Conservation (phyloP, 2,113 vertebrate species). For the Atrichornis clamosus region DNA sequence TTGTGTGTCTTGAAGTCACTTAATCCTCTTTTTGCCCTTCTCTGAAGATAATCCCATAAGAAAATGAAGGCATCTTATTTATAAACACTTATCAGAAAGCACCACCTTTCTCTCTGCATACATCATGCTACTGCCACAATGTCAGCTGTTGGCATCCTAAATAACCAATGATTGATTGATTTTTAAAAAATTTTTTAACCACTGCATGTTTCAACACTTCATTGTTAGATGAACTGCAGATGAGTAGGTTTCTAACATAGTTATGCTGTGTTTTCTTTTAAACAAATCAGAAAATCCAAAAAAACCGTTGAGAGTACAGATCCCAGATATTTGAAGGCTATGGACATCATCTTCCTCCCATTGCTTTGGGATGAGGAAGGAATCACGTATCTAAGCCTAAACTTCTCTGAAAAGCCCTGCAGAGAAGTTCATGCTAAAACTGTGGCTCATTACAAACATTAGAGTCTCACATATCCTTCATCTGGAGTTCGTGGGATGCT, state of each 20-base stretch:
- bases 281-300: not conserved
- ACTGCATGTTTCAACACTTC: not conserved
- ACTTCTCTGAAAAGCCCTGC: not conserved
- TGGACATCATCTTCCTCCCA: not conserved
- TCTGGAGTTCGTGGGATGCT: not conserved
- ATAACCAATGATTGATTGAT: not conserved
- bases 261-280: not conserved
- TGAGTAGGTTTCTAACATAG: not conserved
- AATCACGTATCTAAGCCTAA: accelerated
- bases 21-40: not conserved
- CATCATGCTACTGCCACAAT: not conserved
- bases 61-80: not conserved
- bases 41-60: not conserved
- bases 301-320: not conserved
- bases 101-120: not conserved
- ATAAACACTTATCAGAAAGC: not conserved
- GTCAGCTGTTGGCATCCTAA: not conserved
- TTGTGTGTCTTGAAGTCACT: not conserved
- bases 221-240: not conserved
- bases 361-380: not conserved
- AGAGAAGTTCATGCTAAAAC: not conserved
- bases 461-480: not conserved
- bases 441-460: not conserved
- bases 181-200: not conserved
- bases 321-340: not conserved